phyloP scores from a whole-genome alignment of 2,113 vertebrate species.

The Falco punctatus region DNA sequence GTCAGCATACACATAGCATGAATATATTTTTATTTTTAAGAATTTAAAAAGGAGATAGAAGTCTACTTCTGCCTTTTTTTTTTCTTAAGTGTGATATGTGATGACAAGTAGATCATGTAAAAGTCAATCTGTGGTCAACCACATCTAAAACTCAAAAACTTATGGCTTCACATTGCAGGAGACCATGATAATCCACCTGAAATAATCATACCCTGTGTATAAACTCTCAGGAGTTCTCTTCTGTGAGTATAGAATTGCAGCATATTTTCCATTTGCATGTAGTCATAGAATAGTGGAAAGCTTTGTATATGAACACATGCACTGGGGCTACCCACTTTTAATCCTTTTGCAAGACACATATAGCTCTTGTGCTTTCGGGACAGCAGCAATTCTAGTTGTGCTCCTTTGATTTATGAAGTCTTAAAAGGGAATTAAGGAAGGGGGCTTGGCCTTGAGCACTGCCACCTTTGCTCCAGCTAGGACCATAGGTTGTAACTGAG shows the following conservation, averaged over 20 bases:
- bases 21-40: slow-evolving; percentile 20
- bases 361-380: not conserved
- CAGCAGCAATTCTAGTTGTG: not conserved
- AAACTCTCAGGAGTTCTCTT: not conserved
- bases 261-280: not conserved
- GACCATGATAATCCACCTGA: not conserved
- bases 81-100: slow-evolving; percentile 1
- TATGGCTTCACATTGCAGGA: not conserved
- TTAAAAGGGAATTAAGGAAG: not conserved
- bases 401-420: not conserved
- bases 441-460: not conserved
- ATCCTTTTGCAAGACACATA: not conserved
- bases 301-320: not conserved
- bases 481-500: not conserved
- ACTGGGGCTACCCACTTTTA: not conserved
- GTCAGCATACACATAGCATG: slow-evolving; percentile 17
- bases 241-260: not conserved
- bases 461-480: not conserved
- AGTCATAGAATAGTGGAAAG: not conserved
- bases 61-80: not conserved
- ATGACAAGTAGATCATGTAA: slow-evolving; percentile 58
- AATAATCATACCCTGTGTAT: not conserved
- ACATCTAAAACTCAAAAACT: slow-evolving; percentile 39
- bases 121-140: slow-evolving; percentile 59
- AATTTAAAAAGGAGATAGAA: slow-evolving; percentile 9